A percentile compares a stretch with the other conserved stretches of the same genome.
phyloP scores from a whole-genome alignment of 2,797 vertebrate genomes.

The Chaenodraco wilsoni region DNA sequence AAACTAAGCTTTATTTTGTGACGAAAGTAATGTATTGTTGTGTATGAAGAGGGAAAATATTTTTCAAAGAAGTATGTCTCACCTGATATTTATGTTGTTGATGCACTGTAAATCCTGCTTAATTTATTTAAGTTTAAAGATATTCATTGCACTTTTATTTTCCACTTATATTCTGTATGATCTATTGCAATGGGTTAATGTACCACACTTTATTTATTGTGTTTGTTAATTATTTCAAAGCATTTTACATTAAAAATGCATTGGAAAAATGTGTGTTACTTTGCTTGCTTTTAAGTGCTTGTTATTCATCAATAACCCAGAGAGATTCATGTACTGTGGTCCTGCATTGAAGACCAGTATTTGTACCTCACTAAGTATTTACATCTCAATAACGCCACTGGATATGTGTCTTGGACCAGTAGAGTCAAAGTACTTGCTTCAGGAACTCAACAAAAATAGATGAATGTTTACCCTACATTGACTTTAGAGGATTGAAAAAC shows the following conservation, averaged over 20 bases:
- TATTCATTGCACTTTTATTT: slow-evolving; percentile 51
- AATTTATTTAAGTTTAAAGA: slow-evolving; percentile 34
- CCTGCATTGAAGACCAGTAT: not conserved
- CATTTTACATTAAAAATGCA: slow-evolving; percentile 76
- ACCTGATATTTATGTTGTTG: slow-evolving; percentile 55
- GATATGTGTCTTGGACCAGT: not conserved
- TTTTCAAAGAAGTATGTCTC: slow-evolving; percentile 38
- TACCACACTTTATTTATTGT: slow-evolving; percentile 59
- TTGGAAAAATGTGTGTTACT: slow-evolving; percentile 39
- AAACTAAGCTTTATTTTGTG: slow-evolving; percentile 58
- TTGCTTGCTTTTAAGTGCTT: not conserved
- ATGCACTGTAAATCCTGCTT: slow-evolving; percentile 52
- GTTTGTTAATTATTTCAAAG: slow-evolving; percentile 54
- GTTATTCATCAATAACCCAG: not conserved
- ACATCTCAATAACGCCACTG: not conserved
- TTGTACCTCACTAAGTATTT: not conserved
- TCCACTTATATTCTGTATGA: slow-evolving; percentile 51
- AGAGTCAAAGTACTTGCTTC: not conserved
- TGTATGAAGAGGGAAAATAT: slow-evolving; percentile 41
- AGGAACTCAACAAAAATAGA: not conserved
- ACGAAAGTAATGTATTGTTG: slow-evolving; percentile 76
- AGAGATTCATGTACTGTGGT: not conserved
- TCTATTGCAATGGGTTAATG: slow-evolving; percentile 43
- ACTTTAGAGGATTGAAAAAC: too few species aligned
- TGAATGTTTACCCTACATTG: not conserved